Conservation (phyloP, 2,888 invertebrate genomes). For the Colostygia pectinataria region DNA sequence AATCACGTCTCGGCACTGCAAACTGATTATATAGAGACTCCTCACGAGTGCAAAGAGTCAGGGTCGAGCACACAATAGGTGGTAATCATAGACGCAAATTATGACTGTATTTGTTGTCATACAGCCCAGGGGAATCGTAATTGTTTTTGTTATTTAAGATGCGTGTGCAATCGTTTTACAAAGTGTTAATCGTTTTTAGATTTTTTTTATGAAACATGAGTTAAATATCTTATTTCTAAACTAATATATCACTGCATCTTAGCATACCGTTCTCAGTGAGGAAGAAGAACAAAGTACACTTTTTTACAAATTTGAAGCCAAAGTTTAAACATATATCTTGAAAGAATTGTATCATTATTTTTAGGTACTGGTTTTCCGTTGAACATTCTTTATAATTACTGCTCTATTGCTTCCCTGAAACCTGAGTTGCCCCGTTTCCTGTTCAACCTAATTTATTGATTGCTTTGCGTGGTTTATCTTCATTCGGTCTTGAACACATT, state of each 20-base stretch:
- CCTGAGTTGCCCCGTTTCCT: slow-evolving; percentile 22
- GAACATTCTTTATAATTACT: background rate
- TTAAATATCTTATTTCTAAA: too few relatives aligned
- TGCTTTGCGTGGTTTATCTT: slow-evolving; percentile 26
- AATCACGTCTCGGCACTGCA: slow-evolving; percentile 11
- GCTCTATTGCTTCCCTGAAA: slow-evolving; percentile 7
- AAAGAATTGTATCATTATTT: background rate
- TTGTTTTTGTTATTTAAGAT: slow-evolving; percentile 14
- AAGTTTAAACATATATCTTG: background rate
- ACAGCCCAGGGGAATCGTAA: slow-evolving; percentile 8
- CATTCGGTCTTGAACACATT: slow-evolving; percentile 27
- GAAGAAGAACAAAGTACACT: too few relatives aligned
- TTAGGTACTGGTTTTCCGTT: background rate
- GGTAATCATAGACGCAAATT: slow-evolving; percentile 47
- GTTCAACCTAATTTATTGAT: slow-evolving; percentile 26
- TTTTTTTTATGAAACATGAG: background rate
- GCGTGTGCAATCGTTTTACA: slow-evolving; percentile 6
- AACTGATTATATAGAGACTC: slow-evolving; percentile 40
- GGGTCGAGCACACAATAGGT: slow-evolving; percentile 51
- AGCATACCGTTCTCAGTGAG: too few relatives aligned
- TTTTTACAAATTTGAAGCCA: background rate
- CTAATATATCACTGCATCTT: too few relatives aligned
- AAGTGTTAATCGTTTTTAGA: background rate
- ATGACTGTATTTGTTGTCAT: slow-evolving; percentile 39
- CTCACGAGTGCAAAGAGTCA: slow-evolving; percentile 48